Base-by-base conservation (phyloP, 2,797 vertebrate genomes). In the Pipistrellus pipistrellus region DNA sequence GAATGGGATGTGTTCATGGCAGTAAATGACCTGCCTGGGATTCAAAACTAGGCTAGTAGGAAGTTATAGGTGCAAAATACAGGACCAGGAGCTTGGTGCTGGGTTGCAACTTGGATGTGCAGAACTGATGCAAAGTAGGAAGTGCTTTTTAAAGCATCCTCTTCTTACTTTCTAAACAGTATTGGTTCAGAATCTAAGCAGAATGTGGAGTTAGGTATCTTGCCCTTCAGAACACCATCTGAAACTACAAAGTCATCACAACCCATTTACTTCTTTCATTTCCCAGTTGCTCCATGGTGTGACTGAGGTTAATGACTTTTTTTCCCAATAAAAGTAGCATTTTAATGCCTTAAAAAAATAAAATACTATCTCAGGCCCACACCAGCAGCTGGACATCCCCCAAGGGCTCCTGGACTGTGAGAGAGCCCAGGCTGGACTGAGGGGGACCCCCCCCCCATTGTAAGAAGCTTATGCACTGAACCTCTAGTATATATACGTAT, bases 271-370 rank as follows among this genome's bases (percentile, higher is more conserved):
- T 69, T 88, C 23, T 62, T 92, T 81, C 46, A 80, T 69, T 69
- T 80, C 44, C 44, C 5, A 32, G 23, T 72, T 21, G 89, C 32
- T 62, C 44, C 38, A 35, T 78, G 51, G 51, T 68, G 5, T 59
- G 32, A 41, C 66, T 73, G 44, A 23, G 9, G 15, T 64, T 90
- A 86, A 96, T 90, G 72, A 69, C 66, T 78, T 90, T 48, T 71
- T 88, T 85, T 84, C 25, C 11, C 84, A 90, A 73, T 59, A 82
- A 92, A 91, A 64, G 20, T 57, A 82, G 25, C 7, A 53, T 57
- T 76, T 66, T 35, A 85, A 41, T 53, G 21, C 32, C 69, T 82
- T 85, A 72, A 46, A 41, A 55, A 27, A 27, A 23, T 57, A 93
- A 94, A 94, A 92, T 84, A 2, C 38, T 41, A 41, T 46, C 1